Base-by-base conservation (phyloP, 2,888 invertebrate species). In the Caenorhabditis sp. region DNA sequence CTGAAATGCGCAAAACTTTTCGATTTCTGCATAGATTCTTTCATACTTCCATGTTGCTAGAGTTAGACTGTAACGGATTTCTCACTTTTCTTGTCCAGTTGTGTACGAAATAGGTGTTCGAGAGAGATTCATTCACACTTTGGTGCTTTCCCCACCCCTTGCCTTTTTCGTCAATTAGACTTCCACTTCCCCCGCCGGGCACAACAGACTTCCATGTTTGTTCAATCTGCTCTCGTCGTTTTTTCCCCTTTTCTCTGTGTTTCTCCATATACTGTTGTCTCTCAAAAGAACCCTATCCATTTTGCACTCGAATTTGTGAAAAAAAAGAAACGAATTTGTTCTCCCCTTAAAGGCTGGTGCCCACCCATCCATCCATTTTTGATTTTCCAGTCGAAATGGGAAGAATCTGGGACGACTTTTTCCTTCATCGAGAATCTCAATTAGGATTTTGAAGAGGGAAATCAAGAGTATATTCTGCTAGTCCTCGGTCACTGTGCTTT, bases 81-180 rank as follows among this genome's bases (percentile, higher is more conserved):
- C 31, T 35, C 5, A 35, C 5, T n/a, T 3, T 74, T 68, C 68
- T 68, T 68, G 77, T 63, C 68, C 76, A 54, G 51, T 47, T 59
- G 56, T 58, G 69, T 66, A 51, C 49, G 49, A 64, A 31, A 47
- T 69, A 77, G 69, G 69, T 77, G 69, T 61, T 70, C 61, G 41
- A 61, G 54, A 35, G 54, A 69, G 5, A 35, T 35, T 8, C 77
- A 77, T 77, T 77, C 77, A 77, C 76, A 76, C 77, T 69, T 77
- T 69, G 77, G 69, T 77, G 63, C 77, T 77, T 54, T 31, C 72
- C 6, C 64, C 47, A 35, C 41, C 19, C n/a, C 24, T 35, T 35
- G 31, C 31, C 31, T 35, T 35, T 35, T 35, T 35, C 31, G 49
- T 66, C 61, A 68, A 70, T 59, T 69, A 61, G 61, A 44, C 59